phyloP scores from a whole-genome alignment of 2,797 vertebrate genomes.

The Pangasius krempfi region DNA sequence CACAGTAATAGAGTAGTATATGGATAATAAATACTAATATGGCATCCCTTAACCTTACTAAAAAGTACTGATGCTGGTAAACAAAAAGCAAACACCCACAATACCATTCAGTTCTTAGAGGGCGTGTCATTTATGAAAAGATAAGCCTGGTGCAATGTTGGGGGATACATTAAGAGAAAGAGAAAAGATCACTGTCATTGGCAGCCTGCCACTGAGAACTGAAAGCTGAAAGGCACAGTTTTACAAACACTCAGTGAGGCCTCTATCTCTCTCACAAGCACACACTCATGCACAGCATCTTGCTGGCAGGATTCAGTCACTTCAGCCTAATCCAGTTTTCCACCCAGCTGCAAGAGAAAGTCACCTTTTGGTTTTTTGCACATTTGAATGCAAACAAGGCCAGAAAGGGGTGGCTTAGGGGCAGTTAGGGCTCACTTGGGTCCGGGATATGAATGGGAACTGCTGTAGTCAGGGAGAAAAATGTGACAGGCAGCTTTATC shows the following conservation, averaged over 20 bases:
- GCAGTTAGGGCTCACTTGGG: constrained; percentile 64
- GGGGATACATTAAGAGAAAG: constrained; percentile 45
- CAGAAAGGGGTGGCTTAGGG: constrained; percentile 81
- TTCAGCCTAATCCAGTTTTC: constrained; percentile 87
- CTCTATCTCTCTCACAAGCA: constrained; percentile 62
- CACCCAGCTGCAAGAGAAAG: constrained; percentile 82
- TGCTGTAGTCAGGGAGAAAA: constrained; percentile 85
- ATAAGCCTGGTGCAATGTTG: constrained; percentile 41
- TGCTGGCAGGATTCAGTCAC: constrained; percentile 30
- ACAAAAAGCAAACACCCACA: not conserved
- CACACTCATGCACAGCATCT: constrained; percentile 31
- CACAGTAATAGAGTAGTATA: not conserved
- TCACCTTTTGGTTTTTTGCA: constrained; percentile 82
- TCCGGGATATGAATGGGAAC: constrained; percentile 85
- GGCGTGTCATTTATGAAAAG: not conserved
- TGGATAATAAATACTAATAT: not conserved
- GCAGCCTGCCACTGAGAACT: constrained; percentile 72
- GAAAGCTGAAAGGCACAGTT: constrained; percentile 68
- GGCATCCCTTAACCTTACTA: not conserved
- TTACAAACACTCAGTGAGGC: constrained; percentile 75
- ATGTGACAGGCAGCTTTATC: constrained; percentile 93
- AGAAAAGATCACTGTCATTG: constrained; percentile 70
- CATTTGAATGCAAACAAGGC: constrained; percentile 95
- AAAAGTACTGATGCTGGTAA: not conserved
- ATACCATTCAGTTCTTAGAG: not conserved